These are phyloP conservation scores for Anguilla anguilla DNA, from an alignment of 2,797 vertebrate genomes.

Conservation along the genomic window DNA sequence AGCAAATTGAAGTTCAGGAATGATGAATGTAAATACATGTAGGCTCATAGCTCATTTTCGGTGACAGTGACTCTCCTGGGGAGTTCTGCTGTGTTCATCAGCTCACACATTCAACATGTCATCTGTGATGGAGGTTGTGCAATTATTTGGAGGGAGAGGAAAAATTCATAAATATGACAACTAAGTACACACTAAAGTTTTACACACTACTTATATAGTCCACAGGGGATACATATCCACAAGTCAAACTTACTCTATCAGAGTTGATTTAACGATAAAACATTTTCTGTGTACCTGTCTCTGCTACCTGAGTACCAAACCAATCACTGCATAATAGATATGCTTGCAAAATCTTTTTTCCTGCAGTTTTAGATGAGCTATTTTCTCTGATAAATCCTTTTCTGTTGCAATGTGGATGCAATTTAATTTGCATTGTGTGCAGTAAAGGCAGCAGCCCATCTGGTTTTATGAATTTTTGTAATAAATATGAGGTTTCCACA, in stretches of 20 bases:
- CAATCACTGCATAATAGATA: not conserved
- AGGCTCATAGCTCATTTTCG: not conserved
- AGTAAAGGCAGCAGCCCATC: not conserved
- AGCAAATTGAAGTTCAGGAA: not conserved
- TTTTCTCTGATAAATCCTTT: not conserved
- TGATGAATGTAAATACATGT: not conserved
- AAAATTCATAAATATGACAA: not conserved
- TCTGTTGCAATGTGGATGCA: not conserved
- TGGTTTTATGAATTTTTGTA: not conserved
- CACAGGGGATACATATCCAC: not conserved
- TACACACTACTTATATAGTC: not conserved
- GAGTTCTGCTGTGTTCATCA: not conserved
- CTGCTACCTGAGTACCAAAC: not conserved
- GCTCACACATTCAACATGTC: not conserved
- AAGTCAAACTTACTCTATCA: not conserved
- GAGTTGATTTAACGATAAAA: not conserved
- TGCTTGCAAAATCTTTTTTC: not conserved
- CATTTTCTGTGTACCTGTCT: not conserved
- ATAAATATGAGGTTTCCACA: constrained; percentile 1
- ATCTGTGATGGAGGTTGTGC: not conserved
- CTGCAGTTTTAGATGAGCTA: not conserved
- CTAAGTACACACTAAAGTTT: not conserved
- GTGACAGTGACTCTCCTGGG: not conserved
- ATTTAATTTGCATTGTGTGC: not conserved
- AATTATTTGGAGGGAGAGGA: not conserved